Evolutionary conservation across 2,797 vertebrate genomes (phyloP), one percentile per base, ranked within the genome.

Genomic region (Graptemys geographica): DNA sequence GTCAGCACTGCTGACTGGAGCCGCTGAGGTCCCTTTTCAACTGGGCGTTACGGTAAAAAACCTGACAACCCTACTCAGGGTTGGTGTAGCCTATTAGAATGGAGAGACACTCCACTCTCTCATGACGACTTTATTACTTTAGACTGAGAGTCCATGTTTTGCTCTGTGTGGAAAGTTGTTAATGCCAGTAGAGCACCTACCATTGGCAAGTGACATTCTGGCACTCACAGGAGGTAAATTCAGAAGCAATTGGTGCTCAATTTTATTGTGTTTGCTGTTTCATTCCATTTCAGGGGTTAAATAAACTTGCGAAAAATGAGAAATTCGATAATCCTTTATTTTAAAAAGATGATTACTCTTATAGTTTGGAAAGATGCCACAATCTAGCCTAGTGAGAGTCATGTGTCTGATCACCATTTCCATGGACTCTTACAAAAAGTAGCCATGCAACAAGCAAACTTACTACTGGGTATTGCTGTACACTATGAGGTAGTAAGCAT

Each of bases 221-320:
- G 28, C 25, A 31, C 11, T 53, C 21, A n/a, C 15, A 86, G 51
- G 47, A 87, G 47, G 57, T 27, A 79, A 81, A 78, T 74, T 80
- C 79, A 56, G 53, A 37, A 79, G 9, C 52, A 85, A 83, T 4
- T 13, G 87, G 5, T 81, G 52, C 2, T 47, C 13, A 31, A 4
- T 47, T 51, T 18, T 12, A 0, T 1, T 3, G 15, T 62, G 19
- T 21, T 13, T 18, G 5, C 11, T 74, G 86, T 5, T 3, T 0
- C 62, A 5, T 4, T 90, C 81, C 1, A 1, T 55, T 11, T 79
- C 52, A 55, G 86, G 7, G 7, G 31, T 86, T 81, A 90, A 91
- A 53, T 19, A 89, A 76, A 52, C 12, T 44, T 80, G 1, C 52
- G 25, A 4, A 2, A 13, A 3, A 1, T 10, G 19, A 37, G 19